Percentiles rank a stretch among this genome's conserved stretches.
Evolutionary conservation across 2,888 invertebrate genomes (phyloP).

Genomic region (Parthenolecanium corni): DNA sequence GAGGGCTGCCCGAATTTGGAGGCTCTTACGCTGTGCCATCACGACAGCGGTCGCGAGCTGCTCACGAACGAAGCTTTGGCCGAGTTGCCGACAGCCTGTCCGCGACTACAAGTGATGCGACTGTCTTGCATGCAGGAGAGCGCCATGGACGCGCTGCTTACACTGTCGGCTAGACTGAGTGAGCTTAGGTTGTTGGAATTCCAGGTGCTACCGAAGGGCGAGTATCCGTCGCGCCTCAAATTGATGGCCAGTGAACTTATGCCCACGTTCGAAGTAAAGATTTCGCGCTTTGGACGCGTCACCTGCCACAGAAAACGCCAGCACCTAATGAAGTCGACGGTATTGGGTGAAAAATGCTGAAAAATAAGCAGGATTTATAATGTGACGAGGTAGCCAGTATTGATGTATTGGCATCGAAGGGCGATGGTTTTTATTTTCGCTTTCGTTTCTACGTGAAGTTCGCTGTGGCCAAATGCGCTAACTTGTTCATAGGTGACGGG

Average conservation of each 20-base stretch:
- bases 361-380: too few relatives aligned
- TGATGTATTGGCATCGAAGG: too few relatives aligned
- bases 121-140: slow-evolving; percentile 11
- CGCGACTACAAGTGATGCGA: neutral
- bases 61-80: neutral
- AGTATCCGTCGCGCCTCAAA: slow-evolving; percentile 4
- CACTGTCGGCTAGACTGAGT: slow-evolving; percentile 1
- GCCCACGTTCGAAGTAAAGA: slow-evolving; percentile 1
- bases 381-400: too few relatives aligned
- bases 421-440: too few relatives aligned
- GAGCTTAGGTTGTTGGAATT: slow-evolving; percentile 11
- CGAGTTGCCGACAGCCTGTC: neutral
- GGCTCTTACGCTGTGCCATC: slow-evolving; percentile 7
- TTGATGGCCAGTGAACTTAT: slow-evolving; percentile 1
- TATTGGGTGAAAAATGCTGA: neutral
- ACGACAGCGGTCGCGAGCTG: slow-evolving; percentile 1
- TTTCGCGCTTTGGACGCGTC: slow-evolving; percentile 16
- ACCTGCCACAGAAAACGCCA: slow-evolving; percentile 8
- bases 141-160: neutral
- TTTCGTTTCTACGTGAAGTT: too few relatives aligned
- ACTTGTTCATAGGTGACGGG: too few relatives aligned
- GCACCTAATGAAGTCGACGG: neutral
- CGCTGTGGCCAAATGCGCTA: too few relatives aligned
- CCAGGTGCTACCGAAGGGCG: slow-evolving; percentile 2
- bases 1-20: slow-evolving; percentile 13